A percentile compares a stretch with the other conserved stretches of the same genome.
Evolutionary conservation across 1,140 invertebrate genomes (phyloP).

Genomic region (Drosophila paulistorum): DNA sequence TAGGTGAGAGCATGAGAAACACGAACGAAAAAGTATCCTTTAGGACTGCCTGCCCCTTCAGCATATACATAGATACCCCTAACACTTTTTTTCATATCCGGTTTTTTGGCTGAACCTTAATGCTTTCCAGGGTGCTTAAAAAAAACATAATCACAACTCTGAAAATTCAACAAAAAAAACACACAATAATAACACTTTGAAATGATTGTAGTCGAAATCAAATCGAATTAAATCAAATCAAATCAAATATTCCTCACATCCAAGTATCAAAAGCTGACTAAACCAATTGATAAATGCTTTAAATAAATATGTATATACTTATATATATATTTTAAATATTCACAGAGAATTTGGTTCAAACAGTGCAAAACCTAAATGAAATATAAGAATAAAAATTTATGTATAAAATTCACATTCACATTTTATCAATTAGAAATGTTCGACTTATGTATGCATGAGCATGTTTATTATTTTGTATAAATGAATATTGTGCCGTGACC

Average conservation of each 20-base stretch:
- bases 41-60: slow-evolving; percentile 33
- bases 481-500: background rate
- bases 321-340: slow-evolving; percentile 48
- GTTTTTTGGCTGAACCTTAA: slow-evolving; percentile 69
- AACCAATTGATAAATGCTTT: slow-evolving; percentile 49
- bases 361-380: background rate
- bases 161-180: background rate
- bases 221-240: background rate
- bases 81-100: slow-evolving; percentile 34
- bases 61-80: no score
- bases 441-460: background rate
- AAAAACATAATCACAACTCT: slow-evolving; percentile 16
- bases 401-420: slow-evolving; percentile 10
- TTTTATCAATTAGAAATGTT: slow-evolving; percentile 16
- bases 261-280: slow-evolving; percentile 77
- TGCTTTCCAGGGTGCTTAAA: slow-evolving; percentile 18
- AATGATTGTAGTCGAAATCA: slow-evolving; percentile 18
- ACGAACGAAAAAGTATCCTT: slow-evolving; percentile 39
- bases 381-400: background rate
- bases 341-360: slow-evolving; percentile 42
- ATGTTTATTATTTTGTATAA: slow-evolving; percentile 1
- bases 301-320: slow-evolving; percentile 53
- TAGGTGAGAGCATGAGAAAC: slow-evolving; percentile 75
- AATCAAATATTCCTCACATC: slow-evolving; percentile 50
- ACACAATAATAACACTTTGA: slow-evolving; percentile 8